Percentiles rank a stretch among this genome's conserved stretches.
Conservation (phyloP, 2,797 vertebrate species). For the Cyclura pinguis region DNA sequence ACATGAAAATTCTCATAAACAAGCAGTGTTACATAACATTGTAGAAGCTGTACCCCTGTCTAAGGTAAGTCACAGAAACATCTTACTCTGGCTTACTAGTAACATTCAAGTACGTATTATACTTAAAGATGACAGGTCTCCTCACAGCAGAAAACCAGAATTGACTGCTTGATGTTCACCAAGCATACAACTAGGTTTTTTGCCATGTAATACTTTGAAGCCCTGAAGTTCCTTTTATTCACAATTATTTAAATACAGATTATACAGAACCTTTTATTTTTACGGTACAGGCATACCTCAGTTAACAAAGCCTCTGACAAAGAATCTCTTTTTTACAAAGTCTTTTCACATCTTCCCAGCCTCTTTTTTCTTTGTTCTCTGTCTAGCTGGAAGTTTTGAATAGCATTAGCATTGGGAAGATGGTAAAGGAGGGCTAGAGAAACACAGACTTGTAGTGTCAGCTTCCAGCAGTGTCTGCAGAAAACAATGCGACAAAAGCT, state of each 20-base stretch:
- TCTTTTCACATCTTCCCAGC: too few species aligned
- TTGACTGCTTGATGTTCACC: not conserved
- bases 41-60: not conserved
- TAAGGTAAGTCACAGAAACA: not conserved
- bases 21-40: not conserved
- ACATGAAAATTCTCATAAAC: not conserved
- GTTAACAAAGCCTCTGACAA: too few species aligned
- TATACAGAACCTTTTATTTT: not conserved
- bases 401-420: too few species aligned
- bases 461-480: too few species aligned
- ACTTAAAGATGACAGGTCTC: not conserved
- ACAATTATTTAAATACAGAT: not conserved
- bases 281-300: too few species aligned
- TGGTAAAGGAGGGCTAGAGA: too few species aligned
- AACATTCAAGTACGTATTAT: not conserved
- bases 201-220: not conserved
- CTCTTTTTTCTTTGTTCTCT: too few species aligned
- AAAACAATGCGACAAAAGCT: too few species aligned
- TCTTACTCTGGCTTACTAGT: not conserved
- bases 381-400: too few species aligned
- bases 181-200: not conserved
- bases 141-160: not conserved
- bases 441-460: too few species aligned
- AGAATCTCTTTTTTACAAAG: too few species aligned
- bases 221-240: not conserved